Evolutionary conservation across 1,140 invertebrate species (phyloP).

Genomic region (Battus philenor): DNA sequence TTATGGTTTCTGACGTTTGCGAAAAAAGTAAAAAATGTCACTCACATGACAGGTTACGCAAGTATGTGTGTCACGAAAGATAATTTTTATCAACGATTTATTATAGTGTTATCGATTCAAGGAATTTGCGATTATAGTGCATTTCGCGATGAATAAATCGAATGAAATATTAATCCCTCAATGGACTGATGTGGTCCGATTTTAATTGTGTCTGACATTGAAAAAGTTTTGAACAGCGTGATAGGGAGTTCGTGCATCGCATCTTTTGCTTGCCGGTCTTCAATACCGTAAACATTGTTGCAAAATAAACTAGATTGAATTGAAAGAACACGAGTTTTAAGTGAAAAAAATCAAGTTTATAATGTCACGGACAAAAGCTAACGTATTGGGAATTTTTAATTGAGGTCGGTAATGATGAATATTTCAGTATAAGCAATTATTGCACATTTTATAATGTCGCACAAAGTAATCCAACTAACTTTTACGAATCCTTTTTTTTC

Average conservation of each 20-base stretch:
- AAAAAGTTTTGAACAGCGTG: slow-evolving; percentile 5
- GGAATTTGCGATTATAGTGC: slow-evolving; percentile 3
- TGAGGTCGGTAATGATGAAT: slow-evolving; percentile 1
- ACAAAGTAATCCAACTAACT: no score
- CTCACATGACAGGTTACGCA: slow-evolving; percentile 18
- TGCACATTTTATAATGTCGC: no score
- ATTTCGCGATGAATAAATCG: not conserved
- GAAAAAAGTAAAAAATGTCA: slow-evolving; percentile 13
- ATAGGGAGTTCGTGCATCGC: not conserved
- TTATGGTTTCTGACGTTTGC: not conserved
- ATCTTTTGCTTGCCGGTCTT: slow-evolving; percentile 1
- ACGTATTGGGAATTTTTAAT: not conserved
- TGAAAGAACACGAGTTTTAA: slow-evolving; percentile 5
- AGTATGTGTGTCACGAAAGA: slow-evolving; percentile 19
- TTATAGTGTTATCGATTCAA: slow-evolving; percentile 3
- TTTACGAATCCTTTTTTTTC: no score
- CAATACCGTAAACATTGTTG: no score
- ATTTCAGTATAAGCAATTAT: no score
- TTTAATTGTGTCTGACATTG: not conserved
- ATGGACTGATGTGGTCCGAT: slow-evolving; percentile 5
- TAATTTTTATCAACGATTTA: slow-evolving; percentile 23
- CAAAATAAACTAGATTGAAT: no score
- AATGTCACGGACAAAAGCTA: not conserved
- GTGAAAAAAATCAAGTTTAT: not conserved
- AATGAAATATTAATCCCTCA: not conserved